A percentile compares a stretch with the other conserved stretches of the same genome.
Evolutionary conservation across 2,888 invertebrate species (phyloP).

Genomic region (Apocheima hispidaria): DNA sequence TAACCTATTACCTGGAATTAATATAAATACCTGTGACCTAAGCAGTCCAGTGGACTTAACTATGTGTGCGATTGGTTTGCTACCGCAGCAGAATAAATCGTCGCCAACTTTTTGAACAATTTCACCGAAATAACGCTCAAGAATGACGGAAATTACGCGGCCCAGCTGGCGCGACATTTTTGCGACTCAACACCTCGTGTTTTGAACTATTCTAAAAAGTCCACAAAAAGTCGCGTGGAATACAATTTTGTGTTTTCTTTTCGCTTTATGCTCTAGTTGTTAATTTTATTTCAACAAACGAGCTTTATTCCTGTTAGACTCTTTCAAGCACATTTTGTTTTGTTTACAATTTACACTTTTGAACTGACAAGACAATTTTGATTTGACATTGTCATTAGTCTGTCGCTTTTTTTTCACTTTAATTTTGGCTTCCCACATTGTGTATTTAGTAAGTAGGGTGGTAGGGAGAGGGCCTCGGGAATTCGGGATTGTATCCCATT

Average conservation of each 20-base stretch:
- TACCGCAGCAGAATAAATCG: conserved; percentile 89
- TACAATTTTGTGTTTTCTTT: not conserved
- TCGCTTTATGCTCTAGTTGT: not conserved
- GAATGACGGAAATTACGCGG: conserved; percentile 89
- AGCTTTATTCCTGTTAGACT: too few species aligned
- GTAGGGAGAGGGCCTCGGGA: too few species aligned
- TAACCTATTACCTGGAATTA: conserved; percentile 19
- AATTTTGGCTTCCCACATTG: too few species aligned
- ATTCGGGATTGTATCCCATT: too few species aligned
- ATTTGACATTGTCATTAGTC: too few species aligned
- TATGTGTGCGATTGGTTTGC: conserved; percentile 89
- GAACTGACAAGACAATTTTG: too few species aligned
- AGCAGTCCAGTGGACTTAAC: conserved; percentile 85
- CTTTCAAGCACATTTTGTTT: too few species aligned
- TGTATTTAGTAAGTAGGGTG: too few species aligned
- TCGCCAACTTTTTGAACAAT: conserved; percentile 91
- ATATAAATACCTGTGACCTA: conserved; percentile 66
- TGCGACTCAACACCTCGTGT: too few species aligned
- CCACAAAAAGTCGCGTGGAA: not conserved
- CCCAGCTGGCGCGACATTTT: conserved; percentile 90
- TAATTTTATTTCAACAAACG: too few species aligned
- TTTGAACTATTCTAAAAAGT: not conserved
- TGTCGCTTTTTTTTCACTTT: too few species aligned
- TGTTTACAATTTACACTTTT: too few species aligned
- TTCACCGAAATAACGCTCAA: conserved; percentile 93